Evolutionary conservation across 2,797 vertebrate species (phyloP), one percentile per base, ranked within the genome.

Genomic region (Gymnocypris eckloni): DNA sequence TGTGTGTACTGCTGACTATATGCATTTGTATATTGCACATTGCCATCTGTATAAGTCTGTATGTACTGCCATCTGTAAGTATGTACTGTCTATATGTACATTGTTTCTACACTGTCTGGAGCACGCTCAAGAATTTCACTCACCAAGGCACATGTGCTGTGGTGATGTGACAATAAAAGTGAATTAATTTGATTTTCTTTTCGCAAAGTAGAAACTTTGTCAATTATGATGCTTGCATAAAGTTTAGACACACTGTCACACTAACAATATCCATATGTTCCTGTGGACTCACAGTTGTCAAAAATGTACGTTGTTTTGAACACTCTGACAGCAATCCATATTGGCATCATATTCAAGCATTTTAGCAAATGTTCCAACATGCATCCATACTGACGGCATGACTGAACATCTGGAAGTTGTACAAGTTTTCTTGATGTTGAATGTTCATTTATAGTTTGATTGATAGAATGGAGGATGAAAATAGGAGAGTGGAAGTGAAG

Each of bases 191-290:
- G 33, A 33, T 33, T 33, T 33, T 33, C 33, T 33, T 33, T 48
- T 75, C 13, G 0, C 5, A 4, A 15, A 33, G 22, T 39, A 18
- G 15, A 77, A 67, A 64, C 20, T 41, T 83, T 18, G 5, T 25
- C 41, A 22, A 52, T 13, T 83, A 25, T 9, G 3, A 52, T 16
- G 22, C 45, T 67, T 2, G 22, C 33, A 41, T 39, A 39, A 48
- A 41, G 59, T 50, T 64, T 20, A 50, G 56, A 52, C 45, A 83
- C 20, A 20, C 48, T 50, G 37, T 67, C 48, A 41, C 16, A 28
- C 48, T 69, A 84, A 84, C 73, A 56, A 70, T 45, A 78, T 59
- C 83, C 83, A 84, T 71, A 70, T 79, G 79, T 70, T 81, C 28
- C 25, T 20, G n/a, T 72, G 22, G 67, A 71, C 50, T 13, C 52